Conservation (phyloP, 2,888 invertebrate genomes). For the Netelia virgata region DNA sequence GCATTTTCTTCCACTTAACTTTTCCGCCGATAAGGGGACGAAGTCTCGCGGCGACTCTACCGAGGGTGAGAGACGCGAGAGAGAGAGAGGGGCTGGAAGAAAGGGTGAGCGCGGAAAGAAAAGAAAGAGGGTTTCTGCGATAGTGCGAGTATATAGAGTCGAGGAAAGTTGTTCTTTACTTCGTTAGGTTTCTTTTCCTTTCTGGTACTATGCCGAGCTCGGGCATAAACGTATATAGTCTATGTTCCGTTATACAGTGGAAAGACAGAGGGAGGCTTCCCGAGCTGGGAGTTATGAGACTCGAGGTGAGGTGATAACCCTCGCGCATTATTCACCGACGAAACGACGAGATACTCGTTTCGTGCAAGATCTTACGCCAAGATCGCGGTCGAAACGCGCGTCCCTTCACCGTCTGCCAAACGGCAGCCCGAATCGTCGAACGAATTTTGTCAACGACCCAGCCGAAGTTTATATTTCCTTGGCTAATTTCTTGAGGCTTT, state of each 20-base stretch:
- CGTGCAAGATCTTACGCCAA: conserved; percentile 37
- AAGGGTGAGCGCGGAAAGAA: conserved; percentile 63
- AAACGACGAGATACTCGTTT: conserved; percentile 62
- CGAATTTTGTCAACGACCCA: background rate
- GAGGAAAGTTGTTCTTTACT: conserved; percentile 82
- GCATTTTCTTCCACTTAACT: conserved; percentile 84
- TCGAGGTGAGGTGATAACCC: conserved; percentile 83
- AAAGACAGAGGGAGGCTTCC: conserved; percentile 71
- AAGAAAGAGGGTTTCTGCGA: conserved; percentile 60
- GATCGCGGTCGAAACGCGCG: conserved; percentile 45
- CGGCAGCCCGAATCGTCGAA: background rate
- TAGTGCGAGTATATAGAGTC: conserved; percentile 64
- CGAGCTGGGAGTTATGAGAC: conserved; percentile 79
- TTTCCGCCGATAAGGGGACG: conserved; percentile 79
- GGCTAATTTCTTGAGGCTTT: no score
- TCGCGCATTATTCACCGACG: conserved; percentile 81
- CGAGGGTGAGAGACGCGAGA: conserved; percentile 39
- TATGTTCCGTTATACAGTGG: conserved; percentile 3
- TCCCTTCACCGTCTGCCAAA: background rate
- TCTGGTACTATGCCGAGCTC: conserved; percentile 48
- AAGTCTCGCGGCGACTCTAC: conserved; percentile 48
- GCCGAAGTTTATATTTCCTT: no score
- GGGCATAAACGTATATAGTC: conserved; percentile 23
- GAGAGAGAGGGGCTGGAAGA: conserved; percentile 5
- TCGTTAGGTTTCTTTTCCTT: conserved; percentile 77